Evolutionary conservation across 2,888 invertebrate species (phyloP).

Genomic region (Watsonalla cultraria): DNA sequence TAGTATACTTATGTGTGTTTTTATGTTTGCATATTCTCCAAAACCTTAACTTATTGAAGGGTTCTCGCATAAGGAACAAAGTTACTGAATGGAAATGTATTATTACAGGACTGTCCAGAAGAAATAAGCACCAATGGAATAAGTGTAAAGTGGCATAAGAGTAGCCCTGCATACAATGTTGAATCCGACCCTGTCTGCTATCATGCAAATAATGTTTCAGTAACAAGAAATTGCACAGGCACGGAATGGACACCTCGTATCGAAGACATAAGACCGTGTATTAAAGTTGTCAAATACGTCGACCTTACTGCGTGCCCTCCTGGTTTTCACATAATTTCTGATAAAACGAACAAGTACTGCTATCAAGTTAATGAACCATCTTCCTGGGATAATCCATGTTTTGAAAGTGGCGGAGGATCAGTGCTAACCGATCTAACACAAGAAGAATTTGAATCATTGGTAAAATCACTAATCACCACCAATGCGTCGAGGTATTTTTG

Average conservation of each 20-base stretch:
- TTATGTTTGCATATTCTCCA: too few species aligned
- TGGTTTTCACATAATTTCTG: constrained; percentile 47
- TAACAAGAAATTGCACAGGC: constrained; percentile 54
- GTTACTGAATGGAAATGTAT: background rate
- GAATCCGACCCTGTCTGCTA: constrained; percentile 56
- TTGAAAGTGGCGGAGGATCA: constrained; percentile 57
- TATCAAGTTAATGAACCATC: constrained; percentile 44
- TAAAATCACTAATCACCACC: constrained; percentile 38
- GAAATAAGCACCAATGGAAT: constrained; percentile 46
- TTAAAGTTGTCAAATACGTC: constrained; percentile 38
- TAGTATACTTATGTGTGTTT: too few species aligned
- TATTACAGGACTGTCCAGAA: constrained; percentile 52
- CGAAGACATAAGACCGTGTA: constrained; percentile 40
- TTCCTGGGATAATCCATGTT: constrained; percentile 59
- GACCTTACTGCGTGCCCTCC: constrained; percentile 52
- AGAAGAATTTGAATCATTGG: constrained; percentile 40
- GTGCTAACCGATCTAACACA: constrained; percentile 53
- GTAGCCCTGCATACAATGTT: constrained; percentile 35
- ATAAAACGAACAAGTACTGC: constrained; percentile 48
- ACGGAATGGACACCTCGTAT: constrained; percentile 46
- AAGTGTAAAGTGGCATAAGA: constrained; percentile 51
- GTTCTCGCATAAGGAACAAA: too few species aligned
- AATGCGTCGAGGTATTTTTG: constrained; percentile 56
- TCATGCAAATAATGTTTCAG: constrained; percentile 28
- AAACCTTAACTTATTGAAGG: too few species aligned